These are phyloP conservation scores for Salvator merianae DNA, from an alignment of 2,113 vertebrate species.

Conservation along the genomic window DNA sequence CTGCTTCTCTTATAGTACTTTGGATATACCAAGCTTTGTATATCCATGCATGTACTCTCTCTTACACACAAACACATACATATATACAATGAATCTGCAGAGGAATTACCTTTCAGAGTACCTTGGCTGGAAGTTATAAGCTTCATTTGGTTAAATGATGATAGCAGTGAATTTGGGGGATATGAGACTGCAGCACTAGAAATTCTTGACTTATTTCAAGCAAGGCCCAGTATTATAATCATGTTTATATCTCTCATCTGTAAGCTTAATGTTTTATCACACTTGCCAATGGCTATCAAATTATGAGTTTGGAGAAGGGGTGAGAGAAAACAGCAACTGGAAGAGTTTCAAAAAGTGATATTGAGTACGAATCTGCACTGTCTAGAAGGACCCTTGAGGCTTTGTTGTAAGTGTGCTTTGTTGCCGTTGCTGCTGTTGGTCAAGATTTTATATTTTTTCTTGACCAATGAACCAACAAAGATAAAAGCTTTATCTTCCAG, in stretches of 20 bases:
- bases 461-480: neutral
- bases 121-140: neutral
- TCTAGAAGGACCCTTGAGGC: neutral
- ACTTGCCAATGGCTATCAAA: neutral
- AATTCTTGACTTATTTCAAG: neutral
- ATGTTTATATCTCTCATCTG: neutral
- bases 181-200: neutral
- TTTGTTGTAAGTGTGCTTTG: neutral
- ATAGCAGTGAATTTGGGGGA: neutral
- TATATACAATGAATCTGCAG: neutral
- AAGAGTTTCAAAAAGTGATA: neutral
- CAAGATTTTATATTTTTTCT: neutral
- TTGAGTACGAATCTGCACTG: neutral
- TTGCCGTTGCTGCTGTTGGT: no score
- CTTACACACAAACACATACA: no score
- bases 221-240: neutral
- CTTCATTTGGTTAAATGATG: neutral
- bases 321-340: neutral
- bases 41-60: no score
- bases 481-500: neutral
- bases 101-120: neutral
- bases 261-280: neutral
- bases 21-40: neutral
- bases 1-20: neutral
- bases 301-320: neutral